Evolutionary conservation across 2,797 vertebrate species (phyloP).

Genomic region (Adelosebastes latens): DNA sequence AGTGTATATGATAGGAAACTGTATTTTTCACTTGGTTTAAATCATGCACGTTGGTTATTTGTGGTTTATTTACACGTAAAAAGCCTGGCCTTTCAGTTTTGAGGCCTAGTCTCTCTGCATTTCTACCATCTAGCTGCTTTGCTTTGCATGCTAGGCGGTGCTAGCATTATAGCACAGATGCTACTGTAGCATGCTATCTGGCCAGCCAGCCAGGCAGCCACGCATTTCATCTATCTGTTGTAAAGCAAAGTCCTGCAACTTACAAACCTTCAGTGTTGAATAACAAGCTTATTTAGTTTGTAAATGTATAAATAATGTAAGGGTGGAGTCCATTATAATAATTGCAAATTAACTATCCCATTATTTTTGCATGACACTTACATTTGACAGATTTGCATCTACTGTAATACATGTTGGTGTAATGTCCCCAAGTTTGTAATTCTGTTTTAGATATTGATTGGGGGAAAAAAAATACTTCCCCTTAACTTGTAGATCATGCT

Average conservation of each 20-base stretch:
- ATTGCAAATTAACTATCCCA: constrained; percentile 37
- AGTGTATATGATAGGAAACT: background rate
- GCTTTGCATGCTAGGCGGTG: constrained; percentile 55
- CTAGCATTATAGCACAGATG: constrained; percentile 54
- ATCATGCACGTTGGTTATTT: background rate
- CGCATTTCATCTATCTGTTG: constrained; percentile 54
- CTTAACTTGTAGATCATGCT: background rate
- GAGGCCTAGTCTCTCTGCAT: constrained; percentile 65
- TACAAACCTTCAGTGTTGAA: background rate
- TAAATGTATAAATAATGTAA: background rate
- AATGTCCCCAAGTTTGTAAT: background rate
- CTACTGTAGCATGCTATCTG: constrained; percentile 58
- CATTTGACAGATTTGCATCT: constrained; percentile 43
- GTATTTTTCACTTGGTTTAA: background rate
- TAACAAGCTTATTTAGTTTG: background rate
- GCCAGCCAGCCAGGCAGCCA: constrained; percentile 37
- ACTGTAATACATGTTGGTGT: constrained; percentile 11
- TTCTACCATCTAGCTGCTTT: constrained; percentile 34
- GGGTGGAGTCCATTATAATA: background rate
- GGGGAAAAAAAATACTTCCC: rapidly evolving
- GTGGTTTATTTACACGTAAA: constrained; percentile 17
- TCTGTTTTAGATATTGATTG: background rate
- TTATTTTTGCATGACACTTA: constrained; percentile 44
- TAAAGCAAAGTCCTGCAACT: constrained; percentile 21
- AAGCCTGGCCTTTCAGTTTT: constrained; percentile 36